Evolutionary conservation across 1,140 invertebrate genomes (phyloP), one percentile per base, ranked within the genome.

Genomic region (Hyphantria cunea): DNA sequence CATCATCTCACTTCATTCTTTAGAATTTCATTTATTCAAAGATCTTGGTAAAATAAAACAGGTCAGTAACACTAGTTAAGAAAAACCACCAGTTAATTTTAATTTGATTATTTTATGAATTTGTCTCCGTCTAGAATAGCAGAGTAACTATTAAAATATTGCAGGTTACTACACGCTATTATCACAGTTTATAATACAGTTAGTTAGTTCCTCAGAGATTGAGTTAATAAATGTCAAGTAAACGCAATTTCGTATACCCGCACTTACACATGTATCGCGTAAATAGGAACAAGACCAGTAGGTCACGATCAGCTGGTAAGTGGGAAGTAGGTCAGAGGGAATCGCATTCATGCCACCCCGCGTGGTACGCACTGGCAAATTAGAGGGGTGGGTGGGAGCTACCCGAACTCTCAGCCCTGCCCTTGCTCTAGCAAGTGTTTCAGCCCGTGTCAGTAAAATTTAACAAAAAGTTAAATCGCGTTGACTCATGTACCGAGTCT

Each of bases 291-390:
- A 59, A 74, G 66, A 50, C 69, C 48, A 45, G 44, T 69, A 66
- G 82, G 81, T 87, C 82, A 87, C 78, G 84, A 80, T 80, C 82
- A 25, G 17, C 17, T 25, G 44, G 68, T 52, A 86, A 82, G 79
- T 85, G 44, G 68, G 55, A 86, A 82, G 79, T 85, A 54, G 84
- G 82, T 84, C 82, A 80, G 65, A 72, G 65, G 78, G 73, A 79
- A 72, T 76, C 64, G 72, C 66, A 77, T 69, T 76, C 66, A 62
- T 58, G 52, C 64, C 41, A 12, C 65, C 72, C 65, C 68, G 37
- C 64, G 47, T 37, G 54, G 47, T 54, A 47, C 33, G 49, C 34
- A 32, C 31, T 10, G 63, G 50, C 54, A 25, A 25, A 25, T 5
- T 25, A 45, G 45, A 42, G 67, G 55, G 45, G 50, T 11, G 55